phyloP scores from a whole-genome alignment of 2,113 vertebrate species.

The Trematomus loennbergii region DNA sequence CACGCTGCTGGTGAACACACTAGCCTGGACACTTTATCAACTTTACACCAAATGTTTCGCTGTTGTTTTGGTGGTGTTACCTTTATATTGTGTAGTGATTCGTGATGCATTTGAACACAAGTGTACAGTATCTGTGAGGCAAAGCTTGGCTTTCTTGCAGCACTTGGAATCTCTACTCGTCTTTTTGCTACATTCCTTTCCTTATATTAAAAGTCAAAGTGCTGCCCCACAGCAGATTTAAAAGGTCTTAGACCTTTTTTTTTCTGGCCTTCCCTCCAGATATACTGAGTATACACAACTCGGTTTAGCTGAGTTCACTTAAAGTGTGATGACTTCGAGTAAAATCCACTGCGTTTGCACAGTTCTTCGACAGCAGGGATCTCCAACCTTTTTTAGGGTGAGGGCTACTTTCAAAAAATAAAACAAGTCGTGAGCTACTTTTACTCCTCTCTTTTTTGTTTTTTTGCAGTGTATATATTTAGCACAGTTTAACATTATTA shows the following conservation, averaged over 20 bases:
- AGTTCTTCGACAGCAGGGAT: too few species aligned
- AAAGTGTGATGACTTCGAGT: conserved; percentile 1
- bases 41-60: neutral
- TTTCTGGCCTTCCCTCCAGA: conserved; percentile 9
- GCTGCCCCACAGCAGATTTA: conserved; percentile 4
- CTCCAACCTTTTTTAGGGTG: too few species aligned
- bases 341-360: neutral
- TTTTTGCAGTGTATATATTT: too few species aligned
- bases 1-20: neutral
- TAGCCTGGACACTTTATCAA: neutral
- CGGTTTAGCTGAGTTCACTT: conserved; percentile 36
- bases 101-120: neutral
- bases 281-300: neutral
- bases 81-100: neutral
- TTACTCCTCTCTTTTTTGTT: too few species aligned
- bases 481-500: too few species aligned
- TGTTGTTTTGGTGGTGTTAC: neutral
- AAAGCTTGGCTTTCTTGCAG: neutral
- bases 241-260: conserved; percentile 5
- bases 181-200: neutral
- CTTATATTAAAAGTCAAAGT: conserved; percentile 8
- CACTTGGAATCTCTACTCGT: neutral
- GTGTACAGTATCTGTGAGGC: neutral
- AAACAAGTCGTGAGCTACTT: too few species aligned
- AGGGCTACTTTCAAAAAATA: too few species aligned